Evolutionary conservation across 37 sponge, comb jelly and placozoan genomes (phyloP).

Genomic region (Hormiphora californensis): DNA sequence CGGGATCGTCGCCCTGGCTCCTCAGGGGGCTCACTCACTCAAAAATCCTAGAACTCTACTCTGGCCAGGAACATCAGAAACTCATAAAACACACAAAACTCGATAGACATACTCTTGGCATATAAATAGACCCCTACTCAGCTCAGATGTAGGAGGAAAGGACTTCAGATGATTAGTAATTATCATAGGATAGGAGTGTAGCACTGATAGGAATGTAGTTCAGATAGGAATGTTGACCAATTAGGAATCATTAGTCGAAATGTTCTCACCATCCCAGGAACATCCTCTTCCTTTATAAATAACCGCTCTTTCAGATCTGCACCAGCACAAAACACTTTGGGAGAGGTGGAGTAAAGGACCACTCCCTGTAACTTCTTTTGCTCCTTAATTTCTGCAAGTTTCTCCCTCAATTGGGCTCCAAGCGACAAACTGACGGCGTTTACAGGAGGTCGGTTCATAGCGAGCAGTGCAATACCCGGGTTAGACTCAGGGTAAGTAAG

Average conservation of each 20-base stretch:
- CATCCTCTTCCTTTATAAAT: slow-evolving; percentile 5
- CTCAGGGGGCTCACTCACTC: no score
- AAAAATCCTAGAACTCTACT: no score
- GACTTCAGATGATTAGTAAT: no score
- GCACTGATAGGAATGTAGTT: no score
- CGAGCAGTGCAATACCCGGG: slow-evolving; percentile 53
- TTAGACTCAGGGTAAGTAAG: slow-evolving; percentile 32
- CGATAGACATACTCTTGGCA: no score
- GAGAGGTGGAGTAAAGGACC: slow-evolving; percentile 61
- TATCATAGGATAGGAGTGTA: no score
- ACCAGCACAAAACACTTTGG: slow-evolving; percentile 70
- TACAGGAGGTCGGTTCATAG: slow-evolving; percentile 66
- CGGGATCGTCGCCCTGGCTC: no score
- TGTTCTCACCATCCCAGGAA: slow-evolving; percentile 54
- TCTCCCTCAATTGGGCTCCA: slow-evolving; percentile 44
- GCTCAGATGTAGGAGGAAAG: no score
- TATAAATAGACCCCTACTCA: no score
- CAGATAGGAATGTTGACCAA: no score
- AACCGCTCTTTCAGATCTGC: slow-evolving; percentile 67
- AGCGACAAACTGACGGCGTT: slow-evolving; percentile 66
- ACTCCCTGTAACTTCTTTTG: slow-evolving; percentile 58
- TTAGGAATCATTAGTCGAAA: slow-evolving; percentile 58
- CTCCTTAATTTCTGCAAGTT: slow-evolving; percentile 53
- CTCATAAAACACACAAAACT: no score
- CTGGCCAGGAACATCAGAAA: no score